These are phyloP conservation scores for Pandion haliaetus DNA, from an alignment of 2,113 vertebrate species.

Conservation along the genomic window DNA sequence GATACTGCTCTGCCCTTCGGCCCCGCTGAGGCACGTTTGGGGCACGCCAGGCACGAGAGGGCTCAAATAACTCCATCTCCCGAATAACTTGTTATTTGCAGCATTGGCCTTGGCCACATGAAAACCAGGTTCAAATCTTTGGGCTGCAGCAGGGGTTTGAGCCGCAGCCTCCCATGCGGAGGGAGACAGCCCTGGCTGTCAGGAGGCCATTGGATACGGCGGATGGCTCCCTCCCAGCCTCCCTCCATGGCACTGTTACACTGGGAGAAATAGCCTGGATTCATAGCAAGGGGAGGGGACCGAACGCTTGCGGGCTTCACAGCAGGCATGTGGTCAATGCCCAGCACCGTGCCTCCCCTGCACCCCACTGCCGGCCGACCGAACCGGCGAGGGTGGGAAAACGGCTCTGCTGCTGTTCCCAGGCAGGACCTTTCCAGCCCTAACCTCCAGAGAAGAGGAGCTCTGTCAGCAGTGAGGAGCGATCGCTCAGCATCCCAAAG, in stretches of 20 bases:
- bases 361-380: not conserved
- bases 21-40: accelerated
- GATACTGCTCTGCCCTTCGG: not conserved
- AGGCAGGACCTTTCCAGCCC: not conserved
- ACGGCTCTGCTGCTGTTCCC: not conserved
- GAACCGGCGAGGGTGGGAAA: not conserved
- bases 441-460: not conserved
- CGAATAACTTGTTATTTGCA: not conserved
- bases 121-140: not conserved
- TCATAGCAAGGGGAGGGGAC: not conserved
- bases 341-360: not conserved
- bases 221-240: not conserved
- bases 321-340: not conserved
- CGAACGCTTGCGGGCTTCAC: accelerated
- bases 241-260: not conserved
- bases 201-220: accelerated
- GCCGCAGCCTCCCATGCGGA: not conserved
- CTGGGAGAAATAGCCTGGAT: not conserved
- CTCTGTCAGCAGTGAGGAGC: not conserved
- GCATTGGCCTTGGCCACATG: not conserved
- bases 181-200: not conserved
- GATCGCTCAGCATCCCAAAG: not conserved
- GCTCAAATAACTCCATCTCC: not conserved
- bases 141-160: not conserved
- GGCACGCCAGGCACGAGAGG: not conserved